Conservation (phyloP, 2,797 vertebrate species). For the Lutjanus argentimaculatus region DNA sequence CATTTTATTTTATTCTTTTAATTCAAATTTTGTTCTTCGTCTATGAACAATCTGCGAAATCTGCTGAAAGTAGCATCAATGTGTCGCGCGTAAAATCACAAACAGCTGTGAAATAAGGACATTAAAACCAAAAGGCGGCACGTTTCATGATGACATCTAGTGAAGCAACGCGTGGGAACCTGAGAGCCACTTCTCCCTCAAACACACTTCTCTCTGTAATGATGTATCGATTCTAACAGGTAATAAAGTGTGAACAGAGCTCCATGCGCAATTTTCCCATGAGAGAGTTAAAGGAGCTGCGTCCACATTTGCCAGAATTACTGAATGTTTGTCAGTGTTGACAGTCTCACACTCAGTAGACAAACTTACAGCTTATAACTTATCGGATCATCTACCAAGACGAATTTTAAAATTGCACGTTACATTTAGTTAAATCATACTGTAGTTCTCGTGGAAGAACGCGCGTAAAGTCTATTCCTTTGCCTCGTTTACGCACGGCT, state of each 20-base stretch:
- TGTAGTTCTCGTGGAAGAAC: too few species aligned
- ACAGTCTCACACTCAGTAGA: rapidly evolving
- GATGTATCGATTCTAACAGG: conserved; percentile 62
- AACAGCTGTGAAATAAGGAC: not conserved
- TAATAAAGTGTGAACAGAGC: conserved; percentile 47
- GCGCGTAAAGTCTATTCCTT: too few species aligned
- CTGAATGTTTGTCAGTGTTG: not conserved
- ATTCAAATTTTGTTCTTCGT: not conserved
- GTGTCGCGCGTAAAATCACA: conserved; percentile 25
- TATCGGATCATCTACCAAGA: not conserved
- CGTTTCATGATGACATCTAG: not conserved
- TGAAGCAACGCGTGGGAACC: conserved; percentile 54
- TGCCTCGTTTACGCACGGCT: too few species aligned
- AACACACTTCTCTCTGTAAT: not conserved
- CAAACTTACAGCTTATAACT: not conserved
- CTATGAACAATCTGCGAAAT: not conserved
- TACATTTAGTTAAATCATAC: not conserved
- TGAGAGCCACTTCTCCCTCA: conserved; percentile 7
- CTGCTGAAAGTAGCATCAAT: rapidly evolving
- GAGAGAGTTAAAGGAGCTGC: conserved; percentile 23
- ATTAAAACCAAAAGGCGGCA: conserved; percentile 22
- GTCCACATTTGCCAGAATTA: conserved; percentile 19
- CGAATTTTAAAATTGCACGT: not conserved
- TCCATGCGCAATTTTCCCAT: conserved; percentile 21
- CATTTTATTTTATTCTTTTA: not conserved